phyloP scores from a whole-genome alignment of 2,797 vertebrate species.

The Natrix natrix region DNA sequence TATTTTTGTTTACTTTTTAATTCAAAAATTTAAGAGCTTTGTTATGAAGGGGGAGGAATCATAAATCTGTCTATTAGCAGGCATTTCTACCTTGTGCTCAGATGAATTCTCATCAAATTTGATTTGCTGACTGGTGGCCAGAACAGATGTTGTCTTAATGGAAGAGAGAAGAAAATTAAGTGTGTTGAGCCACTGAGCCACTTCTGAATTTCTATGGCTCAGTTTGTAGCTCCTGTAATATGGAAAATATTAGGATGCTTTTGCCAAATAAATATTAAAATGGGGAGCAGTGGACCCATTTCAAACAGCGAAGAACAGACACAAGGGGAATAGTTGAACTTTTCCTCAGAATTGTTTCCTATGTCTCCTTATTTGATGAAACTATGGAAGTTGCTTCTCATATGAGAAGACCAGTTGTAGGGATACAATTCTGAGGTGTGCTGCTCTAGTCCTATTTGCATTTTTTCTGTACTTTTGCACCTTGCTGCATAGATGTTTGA shows the following conservation, averaged over 20 bases:
- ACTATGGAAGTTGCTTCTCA: not conserved
- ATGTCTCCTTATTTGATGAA: too few species aligned
- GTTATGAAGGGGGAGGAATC: slow-evolving; percentile 42
- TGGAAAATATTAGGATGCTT: slow-evolving; percentile 28
- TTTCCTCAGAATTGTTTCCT: not conserved
- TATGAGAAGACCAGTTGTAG: not conserved
- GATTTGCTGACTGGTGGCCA: slow-evolving; percentile 70
- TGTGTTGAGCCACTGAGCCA: slow-evolving; percentile 60
- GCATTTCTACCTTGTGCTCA: slow-evolving; percentile 64
- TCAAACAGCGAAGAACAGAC: not conserved
- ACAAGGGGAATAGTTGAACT: not conserved
- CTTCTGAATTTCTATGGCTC: slow-evolving; percentile 62
- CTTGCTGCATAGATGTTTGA: not conserved
- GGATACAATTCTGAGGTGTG: not conserved
- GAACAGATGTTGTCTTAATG: slow-evolving; percentile 72
- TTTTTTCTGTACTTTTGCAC: not conserved
- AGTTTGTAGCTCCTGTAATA: slow-evolving; percentile 42
- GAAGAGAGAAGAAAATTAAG: slow-evolving; percentile 60
- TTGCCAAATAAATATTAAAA: slow-evolving; percentile 20
- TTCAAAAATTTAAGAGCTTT: slow-evolving; percentile 51
- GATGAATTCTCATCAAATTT: slow-evolving; percentile 69
- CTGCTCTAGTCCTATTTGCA: not conserved
- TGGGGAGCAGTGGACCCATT: not conserved
- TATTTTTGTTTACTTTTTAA: slow-evolving; percentile 56
- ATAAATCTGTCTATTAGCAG: slow-evolving; percentile 61